phyloP scores from a whole-genome alignment of 1,140 invertebrate genomes.

The Spodoptera litura region DNA sequence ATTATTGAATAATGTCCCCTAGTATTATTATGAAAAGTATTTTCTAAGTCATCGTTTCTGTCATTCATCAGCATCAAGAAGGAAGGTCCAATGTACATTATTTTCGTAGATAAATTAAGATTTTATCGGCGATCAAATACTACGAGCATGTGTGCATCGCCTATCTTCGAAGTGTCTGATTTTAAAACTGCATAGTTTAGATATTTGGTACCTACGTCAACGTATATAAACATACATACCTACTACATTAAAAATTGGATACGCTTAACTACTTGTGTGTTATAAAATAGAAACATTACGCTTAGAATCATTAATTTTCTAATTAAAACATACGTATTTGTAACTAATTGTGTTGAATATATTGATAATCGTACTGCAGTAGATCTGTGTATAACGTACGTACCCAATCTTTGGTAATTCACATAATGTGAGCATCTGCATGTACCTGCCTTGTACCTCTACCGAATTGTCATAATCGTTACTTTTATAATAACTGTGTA shows the following conservation, averaged over 20 bases:
- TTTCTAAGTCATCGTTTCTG: conserved; percentile 69
- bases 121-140: conserved; percentile 71
- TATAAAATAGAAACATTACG: conserved; percentile 78
- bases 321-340: conserved; percentile 66
- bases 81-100: conserved; percentile 83
- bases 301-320: conserved; percentile 80
- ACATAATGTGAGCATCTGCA: conserved; percentile 57
- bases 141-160: conserved; percentile 51
- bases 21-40: conserved; percentile 72
- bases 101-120: conserved; percentile 81
- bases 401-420: conserved; percentile 68
- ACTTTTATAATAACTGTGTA: conserved; percentile 42
- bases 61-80: conserved; percentile 81
- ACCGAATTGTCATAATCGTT: conserved; percentile 36
- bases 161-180: conserved; percentile 56
- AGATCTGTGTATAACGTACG: conserved; percentile 71
- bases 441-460: conserved; percentile 49
- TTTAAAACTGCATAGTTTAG: conserved; percentile 73
- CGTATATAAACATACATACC: conserved; percentile 62
- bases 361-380: conserved; percentile 74
- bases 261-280: conserved; percentile 82
- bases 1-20: conserved; percentile 55
- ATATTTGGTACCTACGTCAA: conserved; percentile 54
- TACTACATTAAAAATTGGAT: conserved; percentile 64
- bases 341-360: conserved; percentile 71